These are phyloP conservation scores for Hippocampus zosterae DNA, from an alignment of 2,113 vertebrate species.

Conservation along the genomic window DNA sequence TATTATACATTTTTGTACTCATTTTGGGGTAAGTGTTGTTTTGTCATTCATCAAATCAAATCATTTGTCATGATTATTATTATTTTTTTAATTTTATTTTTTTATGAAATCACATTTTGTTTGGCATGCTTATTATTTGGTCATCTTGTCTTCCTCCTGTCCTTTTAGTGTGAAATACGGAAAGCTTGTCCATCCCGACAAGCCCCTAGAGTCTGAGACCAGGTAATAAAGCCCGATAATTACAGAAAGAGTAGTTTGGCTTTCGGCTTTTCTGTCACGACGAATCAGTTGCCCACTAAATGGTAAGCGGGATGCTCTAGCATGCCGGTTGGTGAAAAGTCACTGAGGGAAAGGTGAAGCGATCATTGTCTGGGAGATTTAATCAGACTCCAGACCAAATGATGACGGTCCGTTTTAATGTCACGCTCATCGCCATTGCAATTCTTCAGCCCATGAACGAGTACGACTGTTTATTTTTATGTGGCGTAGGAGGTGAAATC, in stretches of 20 bases:
- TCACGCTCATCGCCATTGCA: not conserved
- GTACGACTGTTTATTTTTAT: not conserved
- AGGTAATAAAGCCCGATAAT: conserved; percentile 45
- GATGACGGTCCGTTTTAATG: no score
- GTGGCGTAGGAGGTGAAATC: not conserved
- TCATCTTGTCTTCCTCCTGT: conserved; percentile 38
- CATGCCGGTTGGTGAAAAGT: not conserved
- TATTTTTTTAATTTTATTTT: not conserved
- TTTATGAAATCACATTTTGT: not conserved
- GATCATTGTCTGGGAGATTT: no score
- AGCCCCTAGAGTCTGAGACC: conserved; percentile 33
- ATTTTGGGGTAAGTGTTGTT: not conserved
- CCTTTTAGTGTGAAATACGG: conserved; percentile 57
- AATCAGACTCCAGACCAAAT: no score
- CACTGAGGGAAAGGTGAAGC: not conserved
- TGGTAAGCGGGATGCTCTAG: not conserved
- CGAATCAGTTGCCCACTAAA: not conserved
- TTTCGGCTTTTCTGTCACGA: conserved; percentile 16
- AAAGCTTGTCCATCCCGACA: conserved; percentile 58
- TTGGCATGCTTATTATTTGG: conserved; percentile 35
- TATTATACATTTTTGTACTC: no score
- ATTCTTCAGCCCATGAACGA: not conserved
- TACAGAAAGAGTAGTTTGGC: conserved; percentile 13
- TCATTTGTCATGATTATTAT: not conserved
- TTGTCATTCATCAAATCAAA: conserved; percentile 22